Conservation (phyloP, 1,140 invertebrate genomes). For the Radopholus similis region DNA sequence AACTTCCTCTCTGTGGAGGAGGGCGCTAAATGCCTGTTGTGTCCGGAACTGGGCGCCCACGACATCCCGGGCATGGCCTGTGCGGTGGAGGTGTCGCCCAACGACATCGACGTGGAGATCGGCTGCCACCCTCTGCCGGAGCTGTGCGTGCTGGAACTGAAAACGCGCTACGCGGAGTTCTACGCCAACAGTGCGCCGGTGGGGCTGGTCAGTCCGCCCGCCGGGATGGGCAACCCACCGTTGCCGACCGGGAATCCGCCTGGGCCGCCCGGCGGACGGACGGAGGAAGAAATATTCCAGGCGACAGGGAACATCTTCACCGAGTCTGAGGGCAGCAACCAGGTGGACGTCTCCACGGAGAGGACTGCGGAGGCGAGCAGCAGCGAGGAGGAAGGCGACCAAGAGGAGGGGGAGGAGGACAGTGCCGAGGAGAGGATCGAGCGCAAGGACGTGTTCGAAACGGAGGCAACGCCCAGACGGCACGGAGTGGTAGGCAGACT, state of each 20-base stretch:
- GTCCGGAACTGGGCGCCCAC: conserved; percentile 25
- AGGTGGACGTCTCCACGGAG: neutral
- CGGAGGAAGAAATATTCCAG: conserved; percentile 43
- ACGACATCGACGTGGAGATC: conserved; percentile 39
- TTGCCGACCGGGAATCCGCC: too few relatives aligned
- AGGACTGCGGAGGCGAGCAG: neutral
- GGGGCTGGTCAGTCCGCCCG: neutral
- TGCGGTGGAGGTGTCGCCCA: conserved; percentile 32
- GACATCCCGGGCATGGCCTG: conserved; percentile 43
- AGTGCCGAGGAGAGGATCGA: neutral
- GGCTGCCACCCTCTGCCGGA: conserved; percentile 48
- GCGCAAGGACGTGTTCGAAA: neutral
- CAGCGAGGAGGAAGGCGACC: neutral
- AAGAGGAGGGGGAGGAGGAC: neutral
- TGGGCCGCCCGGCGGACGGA: neutral
- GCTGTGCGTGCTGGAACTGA: conserved; percentile 37
- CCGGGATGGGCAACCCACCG: too few relatives aligned
- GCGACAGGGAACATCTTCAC: conserved; percentile 31
- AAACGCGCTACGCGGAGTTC: conserved; percentile 38
- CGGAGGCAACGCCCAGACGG: neutral
- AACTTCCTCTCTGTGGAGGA: conserved; percentile 41
- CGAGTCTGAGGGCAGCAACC: conserved; percentile 6
- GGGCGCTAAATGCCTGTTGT: conserved; percentile 43
- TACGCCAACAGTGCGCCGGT: neutral
- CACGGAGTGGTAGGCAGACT: neutral